Conservation (phyloP, 1,140 invertebrate genomes). For the Dolichoris vasculosae region DNA sequence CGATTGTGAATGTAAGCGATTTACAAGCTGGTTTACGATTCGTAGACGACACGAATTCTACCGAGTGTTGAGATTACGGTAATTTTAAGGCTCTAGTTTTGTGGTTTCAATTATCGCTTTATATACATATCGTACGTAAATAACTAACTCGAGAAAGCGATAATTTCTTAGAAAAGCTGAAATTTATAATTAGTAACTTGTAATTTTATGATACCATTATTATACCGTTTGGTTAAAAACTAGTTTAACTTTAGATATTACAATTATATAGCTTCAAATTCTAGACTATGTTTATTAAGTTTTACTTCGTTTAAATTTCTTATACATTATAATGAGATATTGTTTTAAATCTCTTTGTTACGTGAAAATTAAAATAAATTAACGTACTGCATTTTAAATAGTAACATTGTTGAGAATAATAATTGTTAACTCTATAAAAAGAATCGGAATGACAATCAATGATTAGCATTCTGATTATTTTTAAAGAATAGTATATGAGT, state of each 20-base stretch:
- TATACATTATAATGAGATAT: not conserved
- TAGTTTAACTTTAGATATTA: not conserved
- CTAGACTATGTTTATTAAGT: not conserved
- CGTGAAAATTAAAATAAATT: not conserved
- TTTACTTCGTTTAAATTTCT: not conserved
- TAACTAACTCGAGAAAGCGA: not conserved
- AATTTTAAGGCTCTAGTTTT: not conserved
- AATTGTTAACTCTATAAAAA: not conserved
- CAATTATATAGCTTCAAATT: not conserved
- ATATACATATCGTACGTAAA: not conserved
- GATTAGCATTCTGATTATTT: not conserved
- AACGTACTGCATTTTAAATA: not conserved
- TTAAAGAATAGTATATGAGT: not conserved
- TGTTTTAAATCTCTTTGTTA: slow-evolving; percentile 9
- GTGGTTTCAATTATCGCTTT: slow-evolving; percentile 11
- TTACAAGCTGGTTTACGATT: not conserved
- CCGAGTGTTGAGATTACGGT: slow-evolving; percentile 16
- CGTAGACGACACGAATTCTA: not conserved
- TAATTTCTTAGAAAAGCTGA: not conserved
- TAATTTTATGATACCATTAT: not conserved
- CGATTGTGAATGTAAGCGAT: slow-evolving; percentile 1
- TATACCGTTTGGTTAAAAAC: not conserved
- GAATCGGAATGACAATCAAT: not conserved
- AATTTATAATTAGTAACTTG: not conserved
- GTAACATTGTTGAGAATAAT: not conserved